Base-by-base conservation (phyloP, 53 echinoderm and acorn worm species). In the Arbacia lixula region DNA sequence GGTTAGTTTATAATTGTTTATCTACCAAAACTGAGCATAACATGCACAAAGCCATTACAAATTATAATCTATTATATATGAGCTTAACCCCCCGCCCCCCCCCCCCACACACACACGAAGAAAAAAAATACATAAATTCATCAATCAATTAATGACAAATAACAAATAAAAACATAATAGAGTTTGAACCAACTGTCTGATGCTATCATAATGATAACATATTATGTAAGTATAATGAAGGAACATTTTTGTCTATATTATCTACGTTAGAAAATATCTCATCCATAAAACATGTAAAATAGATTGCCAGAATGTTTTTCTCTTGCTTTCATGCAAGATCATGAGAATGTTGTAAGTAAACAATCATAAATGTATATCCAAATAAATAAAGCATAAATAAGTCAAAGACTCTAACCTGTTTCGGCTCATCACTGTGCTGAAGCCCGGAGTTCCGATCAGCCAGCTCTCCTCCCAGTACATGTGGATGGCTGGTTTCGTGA, bases 401-500 rank as follows among this genome's bases (percentile, higher is more conserved):
- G 14, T 10, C 46, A 46, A 46, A 56, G n/a, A 56, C 24, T 20
- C 56, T 56, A 56, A 68, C 40, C 64, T 25, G 28, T 72, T 51
- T 8, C 72, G 50, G 28, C 30, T 3, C 50, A 50, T 72, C 6
- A 72, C 72, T 46, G 24, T 28, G 25, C 21, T 14, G 34, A 50
- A 72, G 9, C 72, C 72, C 9, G 72, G 72, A 22, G 72, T 72
- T 2, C 50, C 52, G 29, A 51, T n/a, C 9, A 72, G 50, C 50
- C 52, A 46, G 30, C 50, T 72, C 30, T 46, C 52, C 52, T 72
- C 72, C 86, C 86, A 86, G 53, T 86, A 76, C 86, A 60, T 39
- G 26, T 43, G 32, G 41, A 36, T 62, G 2, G 75, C 49, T 27
- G 86, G 76, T 36, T 75, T 24, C 3, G 75, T 41, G 28, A 36